Percentiles rank a stretch among this genome's conserved stretches.
Evolutionary conservation across 2,888 invertebrate genomes (phyloP).

Genomic region (Xanthorhoe designata): DNA sequence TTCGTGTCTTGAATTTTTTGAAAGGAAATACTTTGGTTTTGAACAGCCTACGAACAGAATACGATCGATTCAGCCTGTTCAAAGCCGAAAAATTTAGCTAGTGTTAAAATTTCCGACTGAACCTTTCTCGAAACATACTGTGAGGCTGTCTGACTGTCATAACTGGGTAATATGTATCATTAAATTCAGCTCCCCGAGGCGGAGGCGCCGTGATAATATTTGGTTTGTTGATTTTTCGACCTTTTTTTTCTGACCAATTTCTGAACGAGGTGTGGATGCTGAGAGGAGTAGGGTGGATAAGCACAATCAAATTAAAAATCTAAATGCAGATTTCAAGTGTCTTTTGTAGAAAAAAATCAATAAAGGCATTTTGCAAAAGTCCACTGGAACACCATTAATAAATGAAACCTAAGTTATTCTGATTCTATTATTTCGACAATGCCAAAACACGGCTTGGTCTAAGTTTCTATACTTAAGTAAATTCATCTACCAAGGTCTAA

Average conservation of each 20-base stretch:
- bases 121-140: conserved; percentile 61
- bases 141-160: conserved; percentile 70
- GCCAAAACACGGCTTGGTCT: no score
- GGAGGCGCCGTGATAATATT: conserved; percentile 74
- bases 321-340: no score
- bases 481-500: no score
- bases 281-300: conserved; percentile 35
- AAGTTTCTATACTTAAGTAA: no score
- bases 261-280: conserved; percentile 54
- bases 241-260: conserved; percentile 66
- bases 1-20: not conserved
- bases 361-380: no score
- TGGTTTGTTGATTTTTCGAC: conserved; percentile 77
- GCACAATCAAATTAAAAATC: not conserved
- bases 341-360: no score
- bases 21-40: not conserved
- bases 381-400: no score
- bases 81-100: not conserved
- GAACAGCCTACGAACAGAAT: no score
- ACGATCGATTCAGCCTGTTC: not conserved
- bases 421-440: no score
- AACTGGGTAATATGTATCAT: conserved; percentile 82
- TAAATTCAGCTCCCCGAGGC: conserved; percentile 74
- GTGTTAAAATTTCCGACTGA: not conserved
- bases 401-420: no score